These are phyloP conservation scores for Bothrops alternatus DNA, from an alignment of 2,797 vertebrate genomes.

Conservation along the genomic window DNA sequence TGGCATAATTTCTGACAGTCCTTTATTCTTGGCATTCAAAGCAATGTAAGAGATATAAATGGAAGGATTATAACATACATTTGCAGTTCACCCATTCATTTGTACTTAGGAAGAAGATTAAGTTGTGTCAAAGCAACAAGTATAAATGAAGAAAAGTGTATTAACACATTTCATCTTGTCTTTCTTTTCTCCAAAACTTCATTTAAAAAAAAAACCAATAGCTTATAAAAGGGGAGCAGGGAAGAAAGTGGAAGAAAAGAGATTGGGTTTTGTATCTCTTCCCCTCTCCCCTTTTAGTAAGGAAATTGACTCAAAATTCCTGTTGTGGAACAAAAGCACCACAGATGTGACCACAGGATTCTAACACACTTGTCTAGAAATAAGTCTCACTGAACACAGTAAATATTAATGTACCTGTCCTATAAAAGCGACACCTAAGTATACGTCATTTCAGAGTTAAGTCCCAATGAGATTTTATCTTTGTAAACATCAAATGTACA, in stretches of 20 bases:
- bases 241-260: background rate
- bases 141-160: constrained; percentile 71
- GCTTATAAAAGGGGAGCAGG: background rate
- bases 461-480: background rate
- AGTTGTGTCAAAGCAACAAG: constrained; percentile 63
- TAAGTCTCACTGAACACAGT: background rate
- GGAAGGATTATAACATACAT: constrained; percentile 84
- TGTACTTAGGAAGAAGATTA: constrained; percentile 67
- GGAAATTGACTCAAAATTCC: background rate
- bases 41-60: constrained; percentile 80
- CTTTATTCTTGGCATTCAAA: constrained; percentile 82
- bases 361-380: background rate
- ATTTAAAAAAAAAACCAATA: constrained; percentile 45
- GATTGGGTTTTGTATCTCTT: background rate
- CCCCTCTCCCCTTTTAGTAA: background rate
- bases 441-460: background rate
- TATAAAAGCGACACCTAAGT: background rate
- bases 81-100: constrained; percentile 80
- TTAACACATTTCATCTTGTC: constrained; percentile 46
- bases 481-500: background rate
- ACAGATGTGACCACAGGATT: background rate
- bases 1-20: constrained; percentile 80
- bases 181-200: constrained; percentile 60
- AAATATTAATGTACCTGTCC: background rate
- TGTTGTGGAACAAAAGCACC: background rate